Evolutionary conservation across 1,140 invertebrate species (phyloP).

Genomic region (Cyclina sinensis): DNA sequence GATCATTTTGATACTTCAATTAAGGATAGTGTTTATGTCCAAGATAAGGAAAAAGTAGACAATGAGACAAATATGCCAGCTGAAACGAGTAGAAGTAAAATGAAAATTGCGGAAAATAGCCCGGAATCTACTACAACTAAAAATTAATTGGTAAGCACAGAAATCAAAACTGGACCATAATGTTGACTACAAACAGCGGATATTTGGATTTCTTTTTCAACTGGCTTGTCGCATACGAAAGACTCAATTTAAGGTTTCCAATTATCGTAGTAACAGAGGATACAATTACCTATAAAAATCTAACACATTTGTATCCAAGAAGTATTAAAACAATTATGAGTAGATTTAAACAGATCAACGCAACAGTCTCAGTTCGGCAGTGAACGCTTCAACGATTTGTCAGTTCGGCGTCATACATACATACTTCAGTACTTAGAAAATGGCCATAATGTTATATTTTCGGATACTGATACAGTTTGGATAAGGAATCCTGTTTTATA

Average conservation of each 20-base stretch:
- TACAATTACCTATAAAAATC: not conserved
- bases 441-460: not conserved
- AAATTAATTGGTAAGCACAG: no score
- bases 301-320: not conserved
- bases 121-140: no score
- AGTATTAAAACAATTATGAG: not conserved
- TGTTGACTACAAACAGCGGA: not conserved
- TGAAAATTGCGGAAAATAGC: no score
- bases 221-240: not conserved
- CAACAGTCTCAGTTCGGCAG: not conserved
- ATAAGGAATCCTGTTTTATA: not conserved
- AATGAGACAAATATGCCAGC: no score
- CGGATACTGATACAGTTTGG: conserved; percentile 10
- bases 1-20: no score
- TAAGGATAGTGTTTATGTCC: no score
- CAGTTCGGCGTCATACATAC: not conserved
- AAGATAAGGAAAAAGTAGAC: no score
- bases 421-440: not conserved
- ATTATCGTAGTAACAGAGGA: not conserved
- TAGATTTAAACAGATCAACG: not conserved
- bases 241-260: not conserved
- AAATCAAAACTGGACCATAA: not conserved
- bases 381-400: not conserved
- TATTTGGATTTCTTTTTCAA: not conserved
- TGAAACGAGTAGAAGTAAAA: no score